Conservation (phyloP, 1,140 invertebrate species). For the Matsumurasca onukii region DNA sequence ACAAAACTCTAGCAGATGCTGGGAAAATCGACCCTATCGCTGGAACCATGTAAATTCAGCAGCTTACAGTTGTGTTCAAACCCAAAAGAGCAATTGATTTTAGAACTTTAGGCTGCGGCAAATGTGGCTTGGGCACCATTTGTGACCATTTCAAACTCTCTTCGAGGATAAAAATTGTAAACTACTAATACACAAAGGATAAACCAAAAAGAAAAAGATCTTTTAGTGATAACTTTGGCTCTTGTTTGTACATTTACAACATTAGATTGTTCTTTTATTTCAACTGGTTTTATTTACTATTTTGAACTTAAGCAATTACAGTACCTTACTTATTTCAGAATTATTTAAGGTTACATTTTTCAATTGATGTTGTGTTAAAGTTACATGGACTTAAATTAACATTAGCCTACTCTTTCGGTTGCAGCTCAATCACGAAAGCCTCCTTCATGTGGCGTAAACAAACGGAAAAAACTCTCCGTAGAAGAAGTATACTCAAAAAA, state of each 20-base stretch:
- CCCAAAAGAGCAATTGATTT: background rate
- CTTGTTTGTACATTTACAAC: background rate
- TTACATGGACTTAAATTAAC: background rate
- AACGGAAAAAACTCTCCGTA: background rate
- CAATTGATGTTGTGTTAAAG: background rate
- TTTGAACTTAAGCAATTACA: background rate
- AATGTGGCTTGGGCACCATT: background rate
- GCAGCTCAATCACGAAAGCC: background rate
- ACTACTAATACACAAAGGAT: background rate
- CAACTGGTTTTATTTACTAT: background rate
- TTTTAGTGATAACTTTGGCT: background rate
- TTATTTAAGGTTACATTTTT: background rate
- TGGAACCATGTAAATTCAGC: background rate
- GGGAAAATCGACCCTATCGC: background rate
- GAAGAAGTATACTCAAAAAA: background rate
- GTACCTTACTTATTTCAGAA: background rate
- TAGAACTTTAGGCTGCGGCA: background rate
- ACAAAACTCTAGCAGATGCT: background rate
- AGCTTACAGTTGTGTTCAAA: background rate
- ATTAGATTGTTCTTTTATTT: background rate
- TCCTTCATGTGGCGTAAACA: background rate
- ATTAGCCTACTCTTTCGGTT: background rate
- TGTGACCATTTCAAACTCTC: background rate
- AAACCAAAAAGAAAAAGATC: background rate
- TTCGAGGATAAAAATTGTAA: background rate